Base-by-base conservation (phyloP, 2,888 invertebrate genomes). In the Drosophila paucipuncta region DNA sequence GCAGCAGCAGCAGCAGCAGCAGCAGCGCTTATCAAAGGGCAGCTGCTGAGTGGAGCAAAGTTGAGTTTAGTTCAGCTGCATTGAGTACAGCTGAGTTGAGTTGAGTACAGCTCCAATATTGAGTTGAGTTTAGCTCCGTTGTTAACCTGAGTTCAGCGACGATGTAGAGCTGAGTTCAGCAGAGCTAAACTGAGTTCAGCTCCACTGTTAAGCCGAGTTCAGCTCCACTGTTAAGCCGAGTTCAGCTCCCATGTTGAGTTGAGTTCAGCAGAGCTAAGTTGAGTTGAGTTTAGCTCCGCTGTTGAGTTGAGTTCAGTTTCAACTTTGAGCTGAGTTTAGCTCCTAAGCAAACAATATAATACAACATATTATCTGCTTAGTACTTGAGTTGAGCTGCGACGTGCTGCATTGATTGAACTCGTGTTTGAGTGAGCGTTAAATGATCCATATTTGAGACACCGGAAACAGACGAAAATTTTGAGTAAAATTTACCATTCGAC, bases 21-120 rank as follows among this genome's bases (percentile, higher is more conserved):
- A 74, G 50, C 55, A 43, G 41, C 28, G 60, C 82, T 83, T 81
- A 82, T 82, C 80, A 68, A 76, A 78, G 82, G 82, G 82, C 81
- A 66, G 35, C 50, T 55, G 52, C 53, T 59, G 57, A 77, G 54
- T 39, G 60, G 35, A 39, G 69, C 66, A 73, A 62, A 64, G 58
- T 57, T 68, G 60, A 76, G 73, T 63, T 35, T 10, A 41, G 41
- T 41, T n/a, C 10, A n/a, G 39, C 9, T 41, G 9, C 9, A 41
- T 22, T 57, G 18, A 76, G 55, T 53, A 39, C 11, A 57, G 52
- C 47, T 57, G 22, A 7, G 22, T 47, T 55, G 37, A n/a, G 28
- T 55, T 57, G n/a, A 57, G 37, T 28, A n/a, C 28, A 57, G 37
- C 13, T 37, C 18, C 18, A 11, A 37, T 47, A 4, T 22, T 43